phyloP scores from a whole-genome alignment of 1,140 invertebrate genomes.

The Macrosteles quadrilineatus region DNA sequence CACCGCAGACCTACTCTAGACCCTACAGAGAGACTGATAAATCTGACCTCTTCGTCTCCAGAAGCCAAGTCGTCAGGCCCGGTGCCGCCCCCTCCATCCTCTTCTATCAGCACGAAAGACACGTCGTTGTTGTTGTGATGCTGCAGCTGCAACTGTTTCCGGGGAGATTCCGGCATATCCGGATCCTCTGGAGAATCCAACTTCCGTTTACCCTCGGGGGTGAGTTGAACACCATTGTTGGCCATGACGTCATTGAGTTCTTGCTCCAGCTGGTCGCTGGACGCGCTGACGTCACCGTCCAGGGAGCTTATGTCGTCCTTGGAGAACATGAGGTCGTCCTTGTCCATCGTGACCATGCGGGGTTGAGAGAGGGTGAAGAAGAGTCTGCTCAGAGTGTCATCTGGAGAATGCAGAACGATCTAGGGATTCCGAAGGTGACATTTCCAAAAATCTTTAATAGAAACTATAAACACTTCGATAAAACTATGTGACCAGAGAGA shows the following conservation, averaged over 20 bases:
- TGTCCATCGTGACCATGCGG: conserved; percentile 10
- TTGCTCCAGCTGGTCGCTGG: conserved; percentile 24
- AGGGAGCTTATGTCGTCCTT: conserved; percentile 21
- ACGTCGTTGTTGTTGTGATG: conserved; percentile 58
- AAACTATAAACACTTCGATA: no score
- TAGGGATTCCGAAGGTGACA: no score
- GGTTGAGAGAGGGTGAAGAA: no score
- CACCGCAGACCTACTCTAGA: no score
- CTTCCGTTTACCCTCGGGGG: conserved; percentile 18
- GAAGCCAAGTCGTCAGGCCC: conserved; percentile 32
- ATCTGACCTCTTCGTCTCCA: conserved; percentile 33
- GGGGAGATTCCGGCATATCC: conserved; percentile 28
- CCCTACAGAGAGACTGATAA: no score
- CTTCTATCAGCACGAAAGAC: conserved; percentile 57
- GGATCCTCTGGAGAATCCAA: not conserved
- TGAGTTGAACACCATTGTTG: conserved; percentile 14
- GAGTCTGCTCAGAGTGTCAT: no score
- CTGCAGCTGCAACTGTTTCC: conserved; percentile 35
- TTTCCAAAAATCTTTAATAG: no score
- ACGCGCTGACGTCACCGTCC: conserved; percentile 22
- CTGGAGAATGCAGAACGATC: no score
- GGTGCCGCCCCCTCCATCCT: conserved; percentile 44
- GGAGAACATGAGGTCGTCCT: conserved; percentile 23
- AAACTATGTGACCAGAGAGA: no score
- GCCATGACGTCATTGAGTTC: conserved; percentile 31